Percentiles rank a stretch among this genome's conserved stretches.
These are phyloP conservation scores for Panonychus citri DNA, from an alignment of 1,140 invertebrate genomes.

Conservation along the genomic window DNA sequence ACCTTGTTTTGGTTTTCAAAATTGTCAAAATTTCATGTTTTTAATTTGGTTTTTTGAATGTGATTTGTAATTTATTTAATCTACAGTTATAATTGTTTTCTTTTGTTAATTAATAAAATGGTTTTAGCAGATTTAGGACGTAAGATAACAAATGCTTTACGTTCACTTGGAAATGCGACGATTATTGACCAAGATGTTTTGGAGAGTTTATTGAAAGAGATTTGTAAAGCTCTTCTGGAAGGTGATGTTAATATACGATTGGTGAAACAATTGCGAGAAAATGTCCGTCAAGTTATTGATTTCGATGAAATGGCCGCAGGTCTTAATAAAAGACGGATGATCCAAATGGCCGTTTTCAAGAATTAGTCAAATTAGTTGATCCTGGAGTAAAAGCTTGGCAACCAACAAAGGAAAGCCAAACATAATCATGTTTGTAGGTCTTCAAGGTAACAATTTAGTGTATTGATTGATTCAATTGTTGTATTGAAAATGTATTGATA, in stretches of 20 bases:
- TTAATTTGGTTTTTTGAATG: background rate
- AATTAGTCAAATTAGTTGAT: constrained; percentile 95
- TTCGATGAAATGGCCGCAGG: constrained; percentile 99
- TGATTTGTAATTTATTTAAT: background rate
- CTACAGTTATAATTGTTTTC: too few relatives aligned
- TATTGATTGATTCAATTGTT: too few relatives aligned
- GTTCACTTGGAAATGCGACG: constrained; percentile 90
- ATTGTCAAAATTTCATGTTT: too few relatives aligned
- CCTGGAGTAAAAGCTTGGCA: constrained; percentile 92
- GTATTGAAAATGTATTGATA: too few relatives aligned
- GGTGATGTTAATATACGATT: constrained; percentile 95
- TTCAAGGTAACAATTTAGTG: constrained; percentile 48
- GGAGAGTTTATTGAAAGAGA: constrained; percentile 98
- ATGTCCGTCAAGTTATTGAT: constrained; percentile 91
- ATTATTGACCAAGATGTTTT: constrained; percentile 98
- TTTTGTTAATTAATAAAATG: too few relatives aligned
- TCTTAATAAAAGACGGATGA: constrained; percentile 92
- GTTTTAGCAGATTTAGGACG: constrained; percentile 98
- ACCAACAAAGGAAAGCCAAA: constrained; percentile 87
- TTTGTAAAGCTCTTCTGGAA: constrained; percentile 86
- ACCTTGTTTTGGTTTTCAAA: too few relatives aligned
- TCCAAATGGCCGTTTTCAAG: constrained; percentile 95
- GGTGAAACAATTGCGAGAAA: constrained; percentile 87
- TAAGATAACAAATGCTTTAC: constrained; percentile 92
- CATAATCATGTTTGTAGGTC: constrained; percentile 98